Evolutionary conservation across 2,797 vertebrate species (phyloP), one percentile per base, ranked within the genome.

Genomic region (Eurystomus glaucurus): DNA sequence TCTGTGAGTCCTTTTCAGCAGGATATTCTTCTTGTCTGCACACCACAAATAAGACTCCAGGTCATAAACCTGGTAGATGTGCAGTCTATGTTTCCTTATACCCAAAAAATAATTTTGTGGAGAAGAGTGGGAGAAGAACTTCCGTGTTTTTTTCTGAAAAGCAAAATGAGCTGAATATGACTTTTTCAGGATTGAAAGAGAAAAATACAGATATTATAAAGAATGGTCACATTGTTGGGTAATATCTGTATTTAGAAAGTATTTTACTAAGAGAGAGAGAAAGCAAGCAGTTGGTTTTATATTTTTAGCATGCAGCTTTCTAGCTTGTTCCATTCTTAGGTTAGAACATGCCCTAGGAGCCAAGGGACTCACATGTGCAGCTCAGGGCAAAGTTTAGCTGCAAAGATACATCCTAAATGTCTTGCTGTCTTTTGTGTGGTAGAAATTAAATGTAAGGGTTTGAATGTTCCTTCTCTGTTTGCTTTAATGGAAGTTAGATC

Each of bases 1-100:
- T 88, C 88, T 93, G 68, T 83, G 92, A 97, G 94, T 75, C 82
- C 43, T 69, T 96, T 89, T 85, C 98, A 96, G 97, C 93, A 94
- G 97, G 95, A 71, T 88, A 91, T 95, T 96, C 41, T 95, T 93
- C 93, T 91, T 95, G 90, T 95, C 94, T 96, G 17, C 62, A 68
- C 57, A 82, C 45, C 5, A 6, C 70, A 95, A 93, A 69, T 82
- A 74, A 90, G 79, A 51, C 74, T 94, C 48, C 51, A 69, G 72
- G 43, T 94, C 78, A 86, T 39, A 71, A 52, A 51, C 51, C 71
- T 79, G 17, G 2, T 81, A 29, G 77, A 55, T 61, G 64, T 77
- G 50, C 66, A 46, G 46, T 57, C 50, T 75, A 21, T 87, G 28
- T 95, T 80, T 80, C 72, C 88, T 94, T 70, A 68, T 79, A 65